Evolutionary conservation across 2,888 invertebrate species (phyloP), one percentile per base, ranked within the genome.

Genomic region (Melangyna quadrimaculata): DNA sequence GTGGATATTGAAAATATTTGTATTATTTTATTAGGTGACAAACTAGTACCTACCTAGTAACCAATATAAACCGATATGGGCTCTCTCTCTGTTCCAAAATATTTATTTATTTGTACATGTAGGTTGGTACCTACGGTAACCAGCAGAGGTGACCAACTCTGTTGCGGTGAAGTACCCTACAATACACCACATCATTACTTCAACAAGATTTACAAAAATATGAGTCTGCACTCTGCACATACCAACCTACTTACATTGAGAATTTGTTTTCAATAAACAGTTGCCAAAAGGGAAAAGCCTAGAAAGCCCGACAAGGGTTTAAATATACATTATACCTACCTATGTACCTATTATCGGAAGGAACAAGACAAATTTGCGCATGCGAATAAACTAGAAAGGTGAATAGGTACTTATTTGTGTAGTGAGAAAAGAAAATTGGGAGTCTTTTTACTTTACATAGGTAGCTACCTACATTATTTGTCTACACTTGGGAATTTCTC

Each of bases 281-380:
- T 51, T 51, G 35, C 35, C n/a, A 1, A 4, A 67, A 24, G 35
- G 24, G 51, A 67, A 67, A 35, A n/a, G 19, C 45, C 55, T 32
- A 55, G 29, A 51, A 67, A 51, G 35, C 24, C 27, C 17, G 17
- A 43, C 24, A 51, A 48, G 48, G 65, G 45, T 48, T 48, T 48
- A 45, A 43, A 40, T n/a, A 63, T 43, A n/a, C n/a, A n/a, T n/a
- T n/a, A n/a, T n/a, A n/a, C n/a, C n/a, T n/a, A n/a, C n/a, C n/a
- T n/a, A n/a, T n/a, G n/a, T n/a, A n/a, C n/a, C n/a, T 19, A 72
- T 17, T 6, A 12, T 45, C 45, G 43, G 29, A 32, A 70, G 37
- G 27, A 40, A 14, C 24, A 40, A 45, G 43, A 35, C 65, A 65
- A 63, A 10, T 40, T 37, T 59, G 72, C 73, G 79, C 79, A 73